phyloP scores from a whole-genome alignment of 2,113 vertebrate species.

The Bos taurus region ARS-UCD2.0 NC_037332.1:7595001-7595500 shows the following conservation, averaged over 20 bases:
- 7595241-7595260: not conserved
- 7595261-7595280: not conserved
- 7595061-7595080: not conserved
- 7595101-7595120: not conserved
- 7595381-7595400: not conserved
- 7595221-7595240: not conserved
- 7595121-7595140: not conserved
- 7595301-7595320: not conserved
- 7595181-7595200: not conserved
- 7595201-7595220: not conserved
- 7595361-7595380: not conserved
- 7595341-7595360: not conserved
- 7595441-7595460: not conserved
- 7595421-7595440: not conserved
- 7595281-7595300: not conserved
- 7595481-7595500: not conserved
- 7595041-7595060: not conserved
- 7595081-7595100: not conserved
- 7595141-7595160: not conserved
- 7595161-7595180: not conserved
- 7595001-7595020: not conserved
- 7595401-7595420: not conserved
- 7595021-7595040: not conserved
- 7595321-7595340: not conserved
- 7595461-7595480: not conserved